Conservation (phyloP, 2,888 invertebrate genomes). For the Neoaliturus tenellus region DNA sequence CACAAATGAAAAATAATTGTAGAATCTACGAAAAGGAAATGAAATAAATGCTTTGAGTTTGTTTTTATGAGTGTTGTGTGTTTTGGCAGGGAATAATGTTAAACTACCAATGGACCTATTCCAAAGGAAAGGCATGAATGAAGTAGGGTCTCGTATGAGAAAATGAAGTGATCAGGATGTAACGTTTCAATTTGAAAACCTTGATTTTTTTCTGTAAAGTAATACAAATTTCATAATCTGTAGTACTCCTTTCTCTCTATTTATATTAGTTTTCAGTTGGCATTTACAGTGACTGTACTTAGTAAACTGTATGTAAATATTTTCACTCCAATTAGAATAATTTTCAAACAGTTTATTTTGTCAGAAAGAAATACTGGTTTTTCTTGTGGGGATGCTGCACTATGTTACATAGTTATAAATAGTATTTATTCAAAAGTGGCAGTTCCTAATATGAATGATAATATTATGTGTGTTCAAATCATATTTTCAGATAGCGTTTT, state of each 20-base stretch:
- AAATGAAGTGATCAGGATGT: neutral
- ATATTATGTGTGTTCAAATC: too few species aligned
- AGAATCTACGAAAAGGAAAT: neutral
- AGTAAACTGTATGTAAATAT: neutral
- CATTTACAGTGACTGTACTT: neutral
- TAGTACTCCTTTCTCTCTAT: neutral
- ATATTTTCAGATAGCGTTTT: too few species aligned
- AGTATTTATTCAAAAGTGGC: too few species aligned
- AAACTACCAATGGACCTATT: neutral
- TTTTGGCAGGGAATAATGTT: neutral
- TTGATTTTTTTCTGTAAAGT: neutral
- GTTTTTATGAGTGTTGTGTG: neutral
- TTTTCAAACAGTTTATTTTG: neutral
- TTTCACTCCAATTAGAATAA: neutral
- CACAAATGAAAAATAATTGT: slow-evolving; percentile 29
- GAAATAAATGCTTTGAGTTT: neutral
- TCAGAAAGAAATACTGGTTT: too few species aligned
- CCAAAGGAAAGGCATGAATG: neutral
- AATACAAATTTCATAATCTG: neutral
- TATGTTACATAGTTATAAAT: too few species aligned
- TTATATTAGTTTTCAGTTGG: neutral
- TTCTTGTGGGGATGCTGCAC: too few species aligned
- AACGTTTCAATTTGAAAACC: too few species aligned
- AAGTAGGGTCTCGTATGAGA: neutral
- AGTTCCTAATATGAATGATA: too few species aligned